Base-by-base conservation (phyloP, 2,797 vertebrate genomes). In the Poeciliopsis turneri region DNA sequence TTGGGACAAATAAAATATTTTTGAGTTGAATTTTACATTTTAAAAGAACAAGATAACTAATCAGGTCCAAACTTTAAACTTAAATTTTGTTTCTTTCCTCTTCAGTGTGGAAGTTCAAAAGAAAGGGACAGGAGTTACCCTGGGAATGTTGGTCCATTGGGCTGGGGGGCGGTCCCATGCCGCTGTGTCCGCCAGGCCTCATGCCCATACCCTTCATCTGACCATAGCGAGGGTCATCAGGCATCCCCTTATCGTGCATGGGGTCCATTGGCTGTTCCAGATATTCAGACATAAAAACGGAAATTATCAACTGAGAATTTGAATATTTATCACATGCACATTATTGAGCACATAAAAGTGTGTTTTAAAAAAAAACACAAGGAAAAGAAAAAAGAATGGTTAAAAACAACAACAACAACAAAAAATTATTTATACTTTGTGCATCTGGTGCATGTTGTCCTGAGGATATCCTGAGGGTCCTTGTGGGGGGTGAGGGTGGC, bases 71-170 rank as follows among this genome's bases (percentile, higher is more conserved):
- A 53, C 10, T 72, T 72, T 33, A 23, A 33, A 51, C 20, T 39
- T 20, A 66, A 39, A 49, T 61, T 13, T 5, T 3, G 28, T 59
- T 30, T 59, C 57, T 28, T 30, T 30, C 51, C 28, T 61, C 59
- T 13, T 61, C 13, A 18, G 30, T 61, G 59, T 33, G 30, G 15
- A 61, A 33, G 59, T 33, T 13, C 57, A 30, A 59, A 59, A 7
- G 57, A 61, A 15, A 33, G 5, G 15, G 43, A 12, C 36, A 43
- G 30, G 16, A 33, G n/a, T 66, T 95, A 98, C 97, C 98, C 96
- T 99, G 97, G 8, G 98, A 99, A 92, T 99, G 98, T 90, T 99
- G 98, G 90, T 99, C 98, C 97, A 99, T 98, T 28, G 98, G 98
- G 90, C 98, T 98, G 0, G 97, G 97, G 1, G 98, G 98, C 0